Base-by-base conservation (phyloP, 2,888 invertebrate genomes). In the Galeruca laticollis region DNA sequence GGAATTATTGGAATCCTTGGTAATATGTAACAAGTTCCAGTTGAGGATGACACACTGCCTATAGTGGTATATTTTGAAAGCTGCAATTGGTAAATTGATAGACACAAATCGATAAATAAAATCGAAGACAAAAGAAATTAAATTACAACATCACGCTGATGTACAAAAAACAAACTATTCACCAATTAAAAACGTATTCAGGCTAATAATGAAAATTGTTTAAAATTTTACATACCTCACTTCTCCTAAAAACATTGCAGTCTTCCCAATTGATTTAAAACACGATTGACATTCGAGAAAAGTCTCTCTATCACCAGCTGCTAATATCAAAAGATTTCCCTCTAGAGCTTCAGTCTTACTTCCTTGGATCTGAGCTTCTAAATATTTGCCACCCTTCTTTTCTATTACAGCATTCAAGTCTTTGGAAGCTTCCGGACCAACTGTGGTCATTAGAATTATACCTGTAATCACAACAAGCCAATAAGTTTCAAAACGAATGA, bases 391-490 rank as follows among this genome's bases (percentile, higher is more conserved):
- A 43, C 97, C 97, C 84, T 93, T 93, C 52, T 91, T 91, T 76
- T 91, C 91, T 82, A 98, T 94, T 56, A 96, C 95, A 84, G 97
- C 96, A 21, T 94, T 92, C 79, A 98, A 94, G 82, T 97, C 96
- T 83, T 93, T 91, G 2, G 97, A 96, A 0, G 97, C 96, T 83
- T 97, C 96, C 0, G 95, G 92, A 86, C 98, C 98, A 73, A 97
- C 94, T 1, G 95, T 94, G 3, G 97, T 97, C 96, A 98, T 96
- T 87, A 98, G 97, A 13, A 98, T 95, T 85, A 96, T 98, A 63
- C 96, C 95, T 64, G 31, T 37, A 20, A 52, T 40, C n/a, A n/a
- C n/a, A n/a, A 47, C 26, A 37, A 13, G 26, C 40, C 15, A 60
- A 33, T 21, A 60, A 20, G 11, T 54, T n/a, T n/a, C 13, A 26